A percentile compares a stretch with the other conserved stretches of the same genome.
phyloP scores from a whole-genome alignment of 1,140 invertebrate genomes.

The Lordiphosa stackelbergi region DNA sequence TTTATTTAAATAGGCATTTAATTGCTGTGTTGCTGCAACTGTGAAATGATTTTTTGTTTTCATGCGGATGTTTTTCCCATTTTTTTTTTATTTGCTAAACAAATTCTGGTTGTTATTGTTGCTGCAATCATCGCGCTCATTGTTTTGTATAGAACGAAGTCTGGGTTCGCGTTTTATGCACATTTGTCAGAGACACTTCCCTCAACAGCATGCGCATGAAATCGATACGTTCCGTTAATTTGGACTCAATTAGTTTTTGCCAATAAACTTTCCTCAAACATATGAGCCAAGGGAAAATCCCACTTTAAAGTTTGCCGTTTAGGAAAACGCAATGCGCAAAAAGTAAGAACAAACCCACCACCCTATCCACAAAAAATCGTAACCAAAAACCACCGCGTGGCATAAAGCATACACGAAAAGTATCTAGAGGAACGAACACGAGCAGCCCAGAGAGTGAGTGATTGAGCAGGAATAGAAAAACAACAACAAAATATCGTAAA shows the following conservation, averaged over 20 bases:
- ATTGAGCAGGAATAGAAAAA: conserved; percentile 9
- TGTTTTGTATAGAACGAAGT: conserved; percentile 30
- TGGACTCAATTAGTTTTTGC: conserved; percentile 30
- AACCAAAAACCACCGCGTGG: conserved; percentile 49
- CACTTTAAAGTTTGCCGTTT: conserved; percentile 5
- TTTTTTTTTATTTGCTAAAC: conserved; percentile 30
- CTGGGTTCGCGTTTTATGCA: conserved; percentile 19
- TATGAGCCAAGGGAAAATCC: conserved; percentile 1
- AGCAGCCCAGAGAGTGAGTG: conserved; percentile 16
- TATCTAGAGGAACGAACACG: conserved; percentile 55
- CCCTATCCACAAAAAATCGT: conserved; percentile 17
- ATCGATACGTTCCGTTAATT: conserved; percentile 52
- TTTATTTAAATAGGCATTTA: conserved; percentile 64
- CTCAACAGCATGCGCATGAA: conserved; percentile 56
- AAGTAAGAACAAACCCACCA: conserved; percentile 37
- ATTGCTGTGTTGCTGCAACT: conserved; percentile 39
- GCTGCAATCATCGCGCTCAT: conserved; percentile 27
- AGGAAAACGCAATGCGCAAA: conserved; percentile 66
- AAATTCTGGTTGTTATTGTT: conserved; percentile 34
- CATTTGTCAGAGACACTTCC: conserved; percentile 31
- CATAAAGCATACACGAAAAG: conserved; percentile 36
- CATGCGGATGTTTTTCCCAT: conserved; percentile 28
- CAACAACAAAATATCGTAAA: conserved; percentile 61
- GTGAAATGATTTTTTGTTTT: conserved; percentile 31
- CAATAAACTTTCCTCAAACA: conserved; percentile 6